Evolutionary conservation across 2,797 vertebrate genomes (phyloP).

Genomic region (Ateles fusciceps): DNA sequence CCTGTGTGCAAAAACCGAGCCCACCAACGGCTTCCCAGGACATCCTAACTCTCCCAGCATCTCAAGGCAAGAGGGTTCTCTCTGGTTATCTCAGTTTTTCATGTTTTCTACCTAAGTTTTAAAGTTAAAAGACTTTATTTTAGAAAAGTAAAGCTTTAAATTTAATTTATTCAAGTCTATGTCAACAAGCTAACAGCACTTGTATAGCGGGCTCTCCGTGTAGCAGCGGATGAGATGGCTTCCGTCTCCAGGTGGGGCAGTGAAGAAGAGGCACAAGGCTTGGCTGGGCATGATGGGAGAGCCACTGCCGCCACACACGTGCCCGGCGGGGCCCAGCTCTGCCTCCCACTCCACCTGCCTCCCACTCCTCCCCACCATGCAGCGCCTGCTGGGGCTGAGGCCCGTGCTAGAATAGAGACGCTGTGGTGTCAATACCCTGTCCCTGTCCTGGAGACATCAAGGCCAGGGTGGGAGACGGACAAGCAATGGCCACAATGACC

Average conservation of each 20-base stretch:
- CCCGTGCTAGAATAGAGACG: neutral
- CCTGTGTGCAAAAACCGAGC: rapidly evolving
- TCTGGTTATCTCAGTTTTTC: too few relatives aligned
- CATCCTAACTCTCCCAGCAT: too few relatives aligned
- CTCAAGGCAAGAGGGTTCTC: neutral
- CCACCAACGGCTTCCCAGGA: neutral
- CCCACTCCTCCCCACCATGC: neutral
- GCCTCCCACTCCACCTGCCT: too few relatives aligned
- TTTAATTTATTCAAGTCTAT: neutral
- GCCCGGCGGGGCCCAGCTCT: neutral
- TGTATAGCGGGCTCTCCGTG: rapidly evolving
- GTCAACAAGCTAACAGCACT: neutral
- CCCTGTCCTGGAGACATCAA: neutral
- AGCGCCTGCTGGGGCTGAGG: neutral
- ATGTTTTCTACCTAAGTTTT: neutral
- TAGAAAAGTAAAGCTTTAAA: neutral
- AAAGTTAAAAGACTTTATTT: neutral
- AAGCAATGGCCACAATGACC: neutral
- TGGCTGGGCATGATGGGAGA: rapidly evolving
- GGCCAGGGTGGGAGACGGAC: neutral
- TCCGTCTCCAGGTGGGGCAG: neutral
- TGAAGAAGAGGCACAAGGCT: neutral
- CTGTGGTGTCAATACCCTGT: neutral
- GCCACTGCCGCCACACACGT: rapidly evolving
- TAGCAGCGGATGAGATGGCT: neutral